Evolutionary conservation across 2,113 vertebrate species (phyloP), one percentile per base, ranked within the genome.

Genomic region (Nanorana parkeri): DNA sequence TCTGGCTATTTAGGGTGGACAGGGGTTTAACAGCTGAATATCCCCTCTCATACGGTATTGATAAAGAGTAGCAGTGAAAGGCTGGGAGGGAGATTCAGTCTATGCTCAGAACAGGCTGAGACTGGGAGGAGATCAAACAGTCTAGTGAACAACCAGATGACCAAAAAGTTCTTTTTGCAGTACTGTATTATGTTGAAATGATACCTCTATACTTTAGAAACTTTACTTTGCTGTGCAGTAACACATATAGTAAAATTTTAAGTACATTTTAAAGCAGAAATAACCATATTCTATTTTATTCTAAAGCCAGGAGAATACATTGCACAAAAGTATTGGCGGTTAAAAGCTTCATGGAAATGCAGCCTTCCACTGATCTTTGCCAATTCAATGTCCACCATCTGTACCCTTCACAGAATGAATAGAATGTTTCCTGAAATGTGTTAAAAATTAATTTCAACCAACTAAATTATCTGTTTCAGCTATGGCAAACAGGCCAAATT

Each of bases 351-450:
- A 68, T 19, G 29, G 29, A 68, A 47, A 68, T 68, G 66, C 47
- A 41, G 66, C 32, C 32, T 47, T 36, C 20, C 66, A 51, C 32
- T 47, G n/a, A n/a, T 20, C n/a, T 68, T 68, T 68, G 36, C 36
- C 66, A 68, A 68, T 23, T n/a, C 66, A 68, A n/a, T 54, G 47
- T 23, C 16, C 11, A 17, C 47, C 16, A 71, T 55, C 47, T 71
- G 47, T 71, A 71, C 16, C 15, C 23, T 28, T 55, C 54, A 71
- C 16, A 71, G 5, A 17, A 5, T 28, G 68, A 71, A 54, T 28
- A 54, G 51, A 71, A 54, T 17, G 26, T 54, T 54, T 71, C 41
- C 16, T 71, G 5, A 28, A 71, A 71, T 71, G 51, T 71, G 68
- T 21, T 71, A 54, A 54, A 28, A 72, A 52, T 28, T 21, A 72